Evolutionary conservation across 2,888 invertebrate genomes (phyloP).

Genomic region (Timema podura): DNA sequence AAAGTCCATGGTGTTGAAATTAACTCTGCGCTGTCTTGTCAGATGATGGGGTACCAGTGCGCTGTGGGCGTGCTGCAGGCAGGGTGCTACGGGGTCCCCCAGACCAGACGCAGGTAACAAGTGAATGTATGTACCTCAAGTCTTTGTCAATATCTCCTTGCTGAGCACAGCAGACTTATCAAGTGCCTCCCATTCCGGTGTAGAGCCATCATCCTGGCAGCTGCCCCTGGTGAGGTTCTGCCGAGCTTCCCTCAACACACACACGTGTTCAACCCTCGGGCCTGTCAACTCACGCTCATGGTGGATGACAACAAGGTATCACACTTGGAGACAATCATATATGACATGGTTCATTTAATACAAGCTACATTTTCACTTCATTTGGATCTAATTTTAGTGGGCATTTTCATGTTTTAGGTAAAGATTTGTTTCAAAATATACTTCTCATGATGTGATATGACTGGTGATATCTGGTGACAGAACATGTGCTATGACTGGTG

Average conservation of each 20-base stretch:
- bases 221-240: constrained; percentile 70
- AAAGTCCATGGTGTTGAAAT: constrained; percentile 72
- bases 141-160: too few relatives aligned
- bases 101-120: constrained; percentile 63
- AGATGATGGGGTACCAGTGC: constrained; percentile 85
- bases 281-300: constrained; percentile 58
- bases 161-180: too few relatives aligned
- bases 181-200: constrained; percentile 20
- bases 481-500: constrained; percentile 33
- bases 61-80: constrained; percentile 84
- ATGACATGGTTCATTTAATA: constrained; percentile 4
- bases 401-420: too few relatives aligned
- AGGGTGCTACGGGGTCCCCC: constrained; percentile 80
- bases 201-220: constrained; percentile 71
- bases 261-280: constrained; percentile 69
- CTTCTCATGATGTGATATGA: not conserved
- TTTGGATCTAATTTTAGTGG: not conserved
- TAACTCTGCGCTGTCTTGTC: constrained; percentile 69
- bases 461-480: constrained; percentile 36
- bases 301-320: constrained; percentile 56
- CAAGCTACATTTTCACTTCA: not conserved
- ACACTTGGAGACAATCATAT: not conserved
- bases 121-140: not conserved
- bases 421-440: constrained; percentile 4
- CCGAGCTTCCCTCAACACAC: constrained; percentile 76